These are phyloP conservation scores for Ischnus inquisitorius DNA, from an alignment of 2,888 invertebrate genomes.

Conservation along the genomic window DNA sequence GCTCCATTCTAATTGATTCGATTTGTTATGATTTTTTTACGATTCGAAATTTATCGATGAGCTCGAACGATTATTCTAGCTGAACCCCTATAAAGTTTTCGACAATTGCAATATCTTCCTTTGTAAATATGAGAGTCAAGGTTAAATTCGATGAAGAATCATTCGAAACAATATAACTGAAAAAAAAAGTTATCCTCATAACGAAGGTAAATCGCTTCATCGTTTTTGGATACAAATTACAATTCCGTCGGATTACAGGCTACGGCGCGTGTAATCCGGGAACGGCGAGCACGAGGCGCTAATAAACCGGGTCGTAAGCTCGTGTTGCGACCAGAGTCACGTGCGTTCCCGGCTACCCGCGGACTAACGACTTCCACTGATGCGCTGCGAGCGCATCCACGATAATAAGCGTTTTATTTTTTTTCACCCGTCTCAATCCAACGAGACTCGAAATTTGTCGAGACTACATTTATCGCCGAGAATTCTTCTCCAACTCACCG, in stretches of 20 bases:
- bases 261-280: neutral
- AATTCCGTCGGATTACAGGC: constrained; percentile 5
- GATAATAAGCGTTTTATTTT: neutral
- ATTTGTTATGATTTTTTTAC: too few species aligned
- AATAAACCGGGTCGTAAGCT: constrained; percentile 33
- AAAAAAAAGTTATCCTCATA: neutral
- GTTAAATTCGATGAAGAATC: neutral
- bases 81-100: too few species aligned
- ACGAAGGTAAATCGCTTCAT: constrained; percentile 1
- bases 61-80: too few species aligned
- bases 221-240: neutral
- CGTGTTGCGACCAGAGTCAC: constrained; percentile 35
- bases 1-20: too few species aligned
- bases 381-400: neutral
- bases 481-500: constrained; percentile 52
- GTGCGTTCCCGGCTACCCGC: constrained; percentile 36
- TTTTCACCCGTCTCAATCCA: neutral
- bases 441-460: neutral
- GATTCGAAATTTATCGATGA: too few species aligned
- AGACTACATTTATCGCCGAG: neutral
- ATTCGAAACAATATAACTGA: neutral
- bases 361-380: constrained; percentile 4
- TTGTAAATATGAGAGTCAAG: too few species aligned
- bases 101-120: too few species aligned
- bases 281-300: constrained; percentile 29